phyloP scores from a whole-genome alignment of 2,113 vertebrate genomes.

The Trichomycterus rosablanca region DNA sequence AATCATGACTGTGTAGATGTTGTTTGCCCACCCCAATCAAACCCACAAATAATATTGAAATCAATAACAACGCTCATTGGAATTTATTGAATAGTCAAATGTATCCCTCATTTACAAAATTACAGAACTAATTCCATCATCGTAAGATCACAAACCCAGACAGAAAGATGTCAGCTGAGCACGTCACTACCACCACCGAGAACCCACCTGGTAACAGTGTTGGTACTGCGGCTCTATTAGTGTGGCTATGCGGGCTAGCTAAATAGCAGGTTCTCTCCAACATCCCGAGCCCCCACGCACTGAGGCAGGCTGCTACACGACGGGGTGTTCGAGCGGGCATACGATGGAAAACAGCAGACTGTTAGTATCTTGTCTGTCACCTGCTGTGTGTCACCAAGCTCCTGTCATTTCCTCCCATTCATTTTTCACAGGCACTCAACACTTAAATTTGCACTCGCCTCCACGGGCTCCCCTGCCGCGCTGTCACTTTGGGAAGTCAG shows the following conservation, averaged over 20 bases:
- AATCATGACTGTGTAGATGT: too few relatives aligned
- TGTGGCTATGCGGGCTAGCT: constrained; percentile 7
- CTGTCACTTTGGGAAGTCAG: constrained; percentile 40
- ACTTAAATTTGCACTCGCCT: constrained; percentile 40
- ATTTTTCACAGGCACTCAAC: constrained; percentile 45
- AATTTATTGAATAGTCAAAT: too few relatives aligned
- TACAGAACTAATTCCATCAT: too few relatives aligned
- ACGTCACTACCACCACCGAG: constrained; percentile 6
- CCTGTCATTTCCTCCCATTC: constrained; percentile 47
- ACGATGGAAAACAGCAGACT: constrained; percentile 41
- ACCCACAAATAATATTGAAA: too few relatives aligned
- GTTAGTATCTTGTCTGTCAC: constrained; percentile 50
- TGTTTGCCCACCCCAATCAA: too few relatives aligned
- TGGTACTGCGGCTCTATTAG: constrained; percentile 12
- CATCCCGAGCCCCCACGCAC: constrained; percentile 20
- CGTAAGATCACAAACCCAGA: constrained; percentile 4
- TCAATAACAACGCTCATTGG: too few relatives aligned
- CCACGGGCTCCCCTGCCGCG: constrained; percentile 24
- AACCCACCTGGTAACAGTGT: constrained; percentile 17
- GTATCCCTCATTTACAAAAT: too few relatives aligned
- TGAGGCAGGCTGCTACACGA: constrained; percentile 40
- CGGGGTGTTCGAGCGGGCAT: constrained; percentile 41
- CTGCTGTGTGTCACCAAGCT: constrained; percentile 47
- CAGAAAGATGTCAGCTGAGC: neutral
- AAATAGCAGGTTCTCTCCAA: constrained; percentile 22